These are phyloP conservation scores for Emys orbicularis DNA, from an alignment of 2,797 vertebrate species.

Conservation along the genomic window DNA sequence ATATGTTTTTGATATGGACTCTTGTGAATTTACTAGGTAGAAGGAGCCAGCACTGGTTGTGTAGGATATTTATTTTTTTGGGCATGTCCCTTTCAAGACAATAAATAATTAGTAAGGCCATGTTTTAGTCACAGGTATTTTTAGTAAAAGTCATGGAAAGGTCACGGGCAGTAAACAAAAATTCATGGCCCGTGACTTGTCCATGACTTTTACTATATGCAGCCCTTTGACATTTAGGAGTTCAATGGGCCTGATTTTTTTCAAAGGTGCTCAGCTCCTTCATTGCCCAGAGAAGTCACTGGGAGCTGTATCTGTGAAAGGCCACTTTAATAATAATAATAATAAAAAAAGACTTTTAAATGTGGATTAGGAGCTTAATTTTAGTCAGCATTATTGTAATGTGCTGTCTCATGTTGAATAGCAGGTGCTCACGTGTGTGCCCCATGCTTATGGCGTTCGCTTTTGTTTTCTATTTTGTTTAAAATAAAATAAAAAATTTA, in stretches of 20 bases:
- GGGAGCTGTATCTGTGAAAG: no score
- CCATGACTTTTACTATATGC: no score
- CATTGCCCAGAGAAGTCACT: no score
- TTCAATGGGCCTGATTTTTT: neutral
- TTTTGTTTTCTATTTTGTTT: no score
- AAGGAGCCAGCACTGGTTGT: neutral
- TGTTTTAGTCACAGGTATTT: no score
- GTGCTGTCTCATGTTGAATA: neutral
- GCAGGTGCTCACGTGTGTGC: neutral
- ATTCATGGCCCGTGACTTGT: no score
- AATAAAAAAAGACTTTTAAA: no score
- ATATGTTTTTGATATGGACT: neutral
- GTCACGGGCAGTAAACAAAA: no score
- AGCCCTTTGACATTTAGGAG: neutral
- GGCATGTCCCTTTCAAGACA: neutral
- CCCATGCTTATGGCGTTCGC: neutral
- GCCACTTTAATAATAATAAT: no score
- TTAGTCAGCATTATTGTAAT: neutral
- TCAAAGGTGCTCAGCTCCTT: neutral
- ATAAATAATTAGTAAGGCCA: neutral
- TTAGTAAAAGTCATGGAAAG: no score
- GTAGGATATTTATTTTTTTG: neutral
- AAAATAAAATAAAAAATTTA: no score
- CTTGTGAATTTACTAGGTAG: neutral
- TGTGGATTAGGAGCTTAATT: neutral